Base-by-base conservation (phyloP, 53 echinoderm and acorn worm species). In the Glandiceps talaboti region DNA sequence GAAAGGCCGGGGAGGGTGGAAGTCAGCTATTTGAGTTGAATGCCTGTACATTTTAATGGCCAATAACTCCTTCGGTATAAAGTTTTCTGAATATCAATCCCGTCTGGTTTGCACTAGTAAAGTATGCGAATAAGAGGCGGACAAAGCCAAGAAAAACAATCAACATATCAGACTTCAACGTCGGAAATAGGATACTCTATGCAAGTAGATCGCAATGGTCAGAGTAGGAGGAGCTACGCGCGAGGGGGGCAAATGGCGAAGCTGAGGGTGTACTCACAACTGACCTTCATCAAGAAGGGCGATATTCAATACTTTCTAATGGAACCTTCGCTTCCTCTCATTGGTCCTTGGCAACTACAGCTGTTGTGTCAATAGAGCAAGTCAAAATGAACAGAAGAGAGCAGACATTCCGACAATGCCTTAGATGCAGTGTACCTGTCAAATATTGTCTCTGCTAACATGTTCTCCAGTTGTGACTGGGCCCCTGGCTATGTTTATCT, bases 391-490 rank as follows among this genome's bases (percentile, higher is more conserved):
- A 45, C 64, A 45, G 64, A 45, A 45, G 64, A 45, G 64, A 45
- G 64, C 64, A 45, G 64, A 45, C 64, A 45, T 45, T 45, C 64
- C 64, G 64, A 45, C 64, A 45, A 45, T 45, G 64, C 64, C 64
- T 6, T 45, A 6, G 6, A 45, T 45, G 6, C 64, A 45, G 6
- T 45, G 6, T 45, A 45, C 64, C 64, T 45, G 64, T 45, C 64
- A 45, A 45, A 45, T 45, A 45, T 45, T 45, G 20, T 45, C 64
- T 45, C 64, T 45, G 20, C 6, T 45, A 45, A 45, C 64, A 45
- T 45, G 64, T 45, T 45, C 64, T 12, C 64, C 64, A 45, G 64
- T 45, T 45, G 64, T 45, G 64, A 20, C 64, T 45, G 64, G 64
- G 64, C 64, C 64, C 64, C 64, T 45, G 64, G 64, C 64, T 12